Evolutionary conservation across 2,797 vertebrate genomes (phyloP).

Genomic region (Calcarius lapponicus): DNA sequence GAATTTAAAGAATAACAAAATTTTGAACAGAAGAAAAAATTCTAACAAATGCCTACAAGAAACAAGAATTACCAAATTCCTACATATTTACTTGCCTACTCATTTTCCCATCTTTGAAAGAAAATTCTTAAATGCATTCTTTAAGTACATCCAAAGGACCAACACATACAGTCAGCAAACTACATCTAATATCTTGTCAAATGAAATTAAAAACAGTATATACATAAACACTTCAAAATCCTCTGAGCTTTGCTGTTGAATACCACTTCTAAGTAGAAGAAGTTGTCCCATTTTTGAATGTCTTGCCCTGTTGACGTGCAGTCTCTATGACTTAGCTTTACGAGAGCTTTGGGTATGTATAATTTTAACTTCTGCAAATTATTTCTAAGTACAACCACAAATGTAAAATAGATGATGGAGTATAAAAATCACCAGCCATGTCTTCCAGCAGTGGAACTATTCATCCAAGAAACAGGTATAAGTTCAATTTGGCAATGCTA

Average conservation of each 20-base stretch:
- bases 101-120: background rate
- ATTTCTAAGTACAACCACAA: conserved; percentile 18
- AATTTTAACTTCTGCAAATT: conserved; percentile 25
- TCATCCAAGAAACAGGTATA: conserved; percentile 42
- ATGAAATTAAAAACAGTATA: background rate
- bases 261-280: background rate
- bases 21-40: background rate
- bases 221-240: background rate
- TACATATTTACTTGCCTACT: background rate
- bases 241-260: background rate
- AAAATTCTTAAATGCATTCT: background rate
- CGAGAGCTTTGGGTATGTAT: background rate
- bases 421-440: conserved; percentile 7
- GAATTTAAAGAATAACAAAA: background rate
- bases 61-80: background rate
- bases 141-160: background rate
- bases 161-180: background rate
- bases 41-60: background rate
- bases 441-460: conserved; percentile 18
- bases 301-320: background rate
- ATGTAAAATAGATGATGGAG: background rate
- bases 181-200: background rate
- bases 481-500: conserved; percentile 41
- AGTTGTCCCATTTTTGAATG: background rate
- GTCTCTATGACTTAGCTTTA: background rate